Evolutionary conservation across 2,113 vertebrate genomes (phyloP).

Genomic region (Pseudorectes ferrugineus): DNA sequence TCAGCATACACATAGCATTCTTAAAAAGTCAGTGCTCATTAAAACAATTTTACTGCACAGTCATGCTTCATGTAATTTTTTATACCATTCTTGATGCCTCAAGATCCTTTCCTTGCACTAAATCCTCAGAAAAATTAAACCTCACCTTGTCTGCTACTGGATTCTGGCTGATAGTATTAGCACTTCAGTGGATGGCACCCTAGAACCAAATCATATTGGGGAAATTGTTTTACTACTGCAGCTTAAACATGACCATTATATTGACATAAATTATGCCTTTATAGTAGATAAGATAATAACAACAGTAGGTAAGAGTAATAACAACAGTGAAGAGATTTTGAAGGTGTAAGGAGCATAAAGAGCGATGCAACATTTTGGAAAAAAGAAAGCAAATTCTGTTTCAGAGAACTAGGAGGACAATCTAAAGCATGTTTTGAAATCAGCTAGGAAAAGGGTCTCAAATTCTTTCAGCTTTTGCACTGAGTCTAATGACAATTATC

Average conservation of each 20-base stretch:
- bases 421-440: neutral
- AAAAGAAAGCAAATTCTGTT: neutral
- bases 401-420: neutral
- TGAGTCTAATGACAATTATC: neutral
- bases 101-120: neutral
- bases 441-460: neutral
- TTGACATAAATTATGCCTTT: neutral
- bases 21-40: neutral
- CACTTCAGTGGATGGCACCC: neutral
- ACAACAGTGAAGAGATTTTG: neutral
- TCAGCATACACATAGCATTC: neutral
- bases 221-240: neutral
- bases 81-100: neutral
- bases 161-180: neutral
- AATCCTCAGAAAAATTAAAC: neutral
- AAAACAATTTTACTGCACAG: neutral
- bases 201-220: neutral
- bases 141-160: neutral
- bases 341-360: neutral
- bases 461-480: neutral
- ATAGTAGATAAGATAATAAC: neutral
- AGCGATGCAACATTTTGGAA: neutral
- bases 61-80: neutral
- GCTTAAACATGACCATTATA: neutral
- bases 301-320: neutral